Conservation (phyloP, 2,797 vertebrate species). For the Pelodytes ibericus region DNA sequence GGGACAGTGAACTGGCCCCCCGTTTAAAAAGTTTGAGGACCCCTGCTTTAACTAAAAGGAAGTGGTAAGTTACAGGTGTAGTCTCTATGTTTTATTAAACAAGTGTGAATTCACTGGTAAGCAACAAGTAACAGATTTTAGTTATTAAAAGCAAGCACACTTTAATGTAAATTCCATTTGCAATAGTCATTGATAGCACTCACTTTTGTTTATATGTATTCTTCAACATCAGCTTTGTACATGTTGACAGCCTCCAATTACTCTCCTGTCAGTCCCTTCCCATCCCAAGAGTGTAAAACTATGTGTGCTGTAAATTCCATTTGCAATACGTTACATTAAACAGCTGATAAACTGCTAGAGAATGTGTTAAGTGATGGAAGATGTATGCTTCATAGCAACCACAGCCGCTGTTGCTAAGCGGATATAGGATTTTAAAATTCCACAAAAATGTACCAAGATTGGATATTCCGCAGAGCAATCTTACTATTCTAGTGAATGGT, state of each 20-base stretch:
- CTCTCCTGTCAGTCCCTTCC: background rate
- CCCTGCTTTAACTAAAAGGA: too few species aligned
- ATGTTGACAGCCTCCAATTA: background rate
- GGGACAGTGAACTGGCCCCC: too few species aligned
- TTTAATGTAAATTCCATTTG: too few species aligned
- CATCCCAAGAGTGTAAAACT: constrained; percentile 23
- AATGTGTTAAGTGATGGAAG: constrained; percentile 19
- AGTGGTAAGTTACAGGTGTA: too few species aligned
- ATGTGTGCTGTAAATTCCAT: constrained; percentile 39
- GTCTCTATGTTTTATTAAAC: too few species aligned
- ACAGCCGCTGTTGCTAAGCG: constrained; percentile 10
- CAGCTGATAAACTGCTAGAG: constrained; percentile 33
- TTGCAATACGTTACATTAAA: constrained; percentile 10
- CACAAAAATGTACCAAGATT: constrained; percentile 26
- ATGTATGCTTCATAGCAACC: constrained; percentile 20
- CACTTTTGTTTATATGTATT: background rate
- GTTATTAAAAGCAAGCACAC: too few species aligned
- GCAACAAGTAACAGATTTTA: too few species aligned
- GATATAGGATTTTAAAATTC: constrained; percentile 26
- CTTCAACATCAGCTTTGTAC: background rate
- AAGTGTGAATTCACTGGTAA: too few species aligned
- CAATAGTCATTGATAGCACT: too few species aligned
- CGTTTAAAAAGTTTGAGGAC: too few species aligned
- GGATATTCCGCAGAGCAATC: constrained; percentile 14
- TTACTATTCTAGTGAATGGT: background rate